Evolutionary conservation across 1,140 invertebrate genomes (phyloP).

Genomic region (Scaptomyza graminum): DNA sequence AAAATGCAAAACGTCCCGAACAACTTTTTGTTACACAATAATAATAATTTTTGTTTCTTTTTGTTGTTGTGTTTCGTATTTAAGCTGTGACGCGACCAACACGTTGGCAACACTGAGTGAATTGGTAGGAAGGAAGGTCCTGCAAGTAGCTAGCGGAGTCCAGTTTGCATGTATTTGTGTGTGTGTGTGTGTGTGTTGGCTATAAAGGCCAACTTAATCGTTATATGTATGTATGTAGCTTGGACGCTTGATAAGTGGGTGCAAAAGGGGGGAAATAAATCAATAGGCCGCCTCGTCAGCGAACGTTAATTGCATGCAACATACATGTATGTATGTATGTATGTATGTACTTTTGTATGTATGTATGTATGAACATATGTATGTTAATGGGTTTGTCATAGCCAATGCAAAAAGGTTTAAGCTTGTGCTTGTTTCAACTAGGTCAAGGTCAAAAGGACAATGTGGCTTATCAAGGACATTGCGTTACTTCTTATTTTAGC

Average conservation of each 20-base stretch:
- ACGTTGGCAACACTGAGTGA: not conserved
- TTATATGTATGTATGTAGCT: too few relatives aligned
- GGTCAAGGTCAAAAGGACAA: constrained; percentile 59
- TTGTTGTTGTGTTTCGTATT: not conserved
- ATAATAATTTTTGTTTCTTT: not conserved
- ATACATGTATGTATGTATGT: not conserved
- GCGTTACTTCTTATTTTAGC: not conserved
- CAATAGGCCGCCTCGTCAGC: constrained; percentile 48
- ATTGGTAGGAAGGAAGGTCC: constrained; percentile 60
- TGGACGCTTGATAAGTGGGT: constrained; percentile 26
- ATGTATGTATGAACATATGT: not conserved
- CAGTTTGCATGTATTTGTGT: constrained; percentile 26
- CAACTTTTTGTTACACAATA: not conserved
- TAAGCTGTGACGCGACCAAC: constrained; percentile 1
- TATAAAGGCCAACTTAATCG: constrained; percentile 70
- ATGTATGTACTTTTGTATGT: constrained; percentile 9
- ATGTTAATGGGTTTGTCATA: not conserved
- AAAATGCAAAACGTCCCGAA: constrained; percentile 25
- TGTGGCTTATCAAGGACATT: constrained; percentile 24
- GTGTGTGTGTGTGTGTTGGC: constrained; percentile 42
- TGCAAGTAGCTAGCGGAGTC: constrained; percentile 66
- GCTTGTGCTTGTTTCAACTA: constrained; percentile 27
- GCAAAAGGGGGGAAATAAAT: constrained; percentile 60
- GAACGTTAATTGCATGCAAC: not conserved
- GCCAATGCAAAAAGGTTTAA: constrained; percentile 13